phyloP scores from a whole-genome alignment of 2,797 vertebrate genomes.

The Taenioides sp. region DNA sequence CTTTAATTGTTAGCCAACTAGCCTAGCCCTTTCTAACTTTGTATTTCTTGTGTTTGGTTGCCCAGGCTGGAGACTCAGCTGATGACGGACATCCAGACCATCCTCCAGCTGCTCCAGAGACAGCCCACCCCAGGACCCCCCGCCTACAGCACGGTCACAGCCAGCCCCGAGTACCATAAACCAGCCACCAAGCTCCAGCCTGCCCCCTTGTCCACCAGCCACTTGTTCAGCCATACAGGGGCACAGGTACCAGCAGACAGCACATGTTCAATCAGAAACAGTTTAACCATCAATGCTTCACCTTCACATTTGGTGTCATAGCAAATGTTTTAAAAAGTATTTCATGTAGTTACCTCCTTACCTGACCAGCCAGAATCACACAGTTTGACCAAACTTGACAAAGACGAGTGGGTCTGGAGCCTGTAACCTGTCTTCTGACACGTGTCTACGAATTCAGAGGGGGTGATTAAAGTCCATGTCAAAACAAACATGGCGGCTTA shows the following conservation, averaged over 20 bases:
- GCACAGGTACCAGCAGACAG: slow-evolving; percentile 43
- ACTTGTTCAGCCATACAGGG: slow-evolving; percentile 82
- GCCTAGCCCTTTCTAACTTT: slow-evolving; percentile 1
- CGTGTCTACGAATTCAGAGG: too few species aligned
- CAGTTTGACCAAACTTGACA: too few species aligned
- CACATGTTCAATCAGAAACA: too few species aligned
- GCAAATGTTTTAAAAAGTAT: too few species aligned
- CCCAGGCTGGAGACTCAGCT: slow-evolving; percentile 94
- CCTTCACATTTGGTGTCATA: too few species aligned
- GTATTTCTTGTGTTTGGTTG: slow-evolving; percentile 29
- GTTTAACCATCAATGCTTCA: too few species aligned
- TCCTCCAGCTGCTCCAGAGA: slow-evolving; percentile 93
- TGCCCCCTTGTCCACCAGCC: slow-evolving; percentile 79
- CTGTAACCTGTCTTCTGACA: too few species aligned
- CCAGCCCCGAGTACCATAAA: slow-evolving; percentile 83
- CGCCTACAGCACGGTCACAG: slow-evolving; percentile 91
- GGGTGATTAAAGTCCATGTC: too few species aligned
- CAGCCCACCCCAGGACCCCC: slow-evolving; percentile 88
- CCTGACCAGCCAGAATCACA: too few species aligned
- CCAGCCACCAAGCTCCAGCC: slow-evolving; percentile 78
- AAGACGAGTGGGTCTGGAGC: too few species aligned
- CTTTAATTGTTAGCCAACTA: not conserved
- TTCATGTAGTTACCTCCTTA: too few species aligned
- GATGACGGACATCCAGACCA: slow-evolving; percentile 93
- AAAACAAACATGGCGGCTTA: too few species aligned